Evolutionary conservation across 1,140 invertebrate genomes (phyloP).

Genomic region (Eupristina koningsbergeri): DNA sequence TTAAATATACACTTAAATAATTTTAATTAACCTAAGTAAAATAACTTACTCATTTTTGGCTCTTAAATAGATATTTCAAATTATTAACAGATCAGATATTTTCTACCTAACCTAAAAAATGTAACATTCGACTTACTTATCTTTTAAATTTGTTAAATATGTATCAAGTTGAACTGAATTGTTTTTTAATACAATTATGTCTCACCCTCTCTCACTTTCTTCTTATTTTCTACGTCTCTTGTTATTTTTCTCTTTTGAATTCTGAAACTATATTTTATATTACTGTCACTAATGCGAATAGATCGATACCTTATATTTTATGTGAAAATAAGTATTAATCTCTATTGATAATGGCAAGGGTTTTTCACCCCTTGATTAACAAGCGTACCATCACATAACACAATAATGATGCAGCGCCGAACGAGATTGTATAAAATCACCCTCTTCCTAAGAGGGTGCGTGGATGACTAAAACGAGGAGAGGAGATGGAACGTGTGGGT

Average conservation of each 20-base stretch:
- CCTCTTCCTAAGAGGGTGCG: slow-evolving; percentile 69
- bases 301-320: background rate
- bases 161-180: background rate
- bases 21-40: background rate
- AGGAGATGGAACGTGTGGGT: slow-evolving; percentile 57
- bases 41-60: background rate
- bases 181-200: background rate
- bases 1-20: background rate
- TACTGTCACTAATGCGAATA: background rate
- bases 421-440: slow-evolving; percentile 54
- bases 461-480: slow-evolving; percentile 65
- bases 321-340: background rate
- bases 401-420: background rate
- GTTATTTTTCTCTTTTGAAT: background rate
- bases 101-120: slow-evolving; percentile 10
- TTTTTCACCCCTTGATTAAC: background rate
- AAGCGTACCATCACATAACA: background rate
- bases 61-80: background rate
- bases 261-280: background rate
- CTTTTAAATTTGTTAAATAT: background rate
- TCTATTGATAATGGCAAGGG: too few species aligned
- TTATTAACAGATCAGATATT: background rate
- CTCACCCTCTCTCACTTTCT: background rate
- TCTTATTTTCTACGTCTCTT: background rate
- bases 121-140: background rate